Base-by-base conservation (phyloP, 2,113 vertebrate species). In the Bufo bufo region DNA sequence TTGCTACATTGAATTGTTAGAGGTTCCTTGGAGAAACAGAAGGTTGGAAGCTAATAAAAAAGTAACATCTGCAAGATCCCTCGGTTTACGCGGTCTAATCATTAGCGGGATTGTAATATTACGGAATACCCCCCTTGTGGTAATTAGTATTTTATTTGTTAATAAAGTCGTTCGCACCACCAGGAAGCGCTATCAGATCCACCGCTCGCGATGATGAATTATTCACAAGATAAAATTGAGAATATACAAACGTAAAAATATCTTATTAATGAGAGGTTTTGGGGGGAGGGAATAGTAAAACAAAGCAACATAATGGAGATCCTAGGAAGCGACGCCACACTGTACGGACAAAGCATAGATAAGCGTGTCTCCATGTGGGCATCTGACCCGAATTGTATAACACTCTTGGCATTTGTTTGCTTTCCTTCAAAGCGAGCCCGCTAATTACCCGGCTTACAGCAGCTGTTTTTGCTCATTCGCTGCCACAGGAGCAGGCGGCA, bases 391-490 rank as follows among this genome's bases (percentile, higher is more conserved):
- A 56, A 71, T 72, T 82, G 77, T 72, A 16, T 56, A n/a, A 52
- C 50, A 56, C 52, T 20, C 45, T 17, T 61, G 86, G 79, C 65
- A 61, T 50, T 45, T 59, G 17, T 10, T 20, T 45, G 54, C 54
- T 72, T 45, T 20, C 43, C 69, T 82, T 82, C 69, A 75, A 87
- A 87, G 59, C 17, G 14, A 1, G 52, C 23, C 7, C 1, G 20
- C 66, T 87, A 87, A 87, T 87, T 82, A 87, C 77, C 86, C 65
- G 19, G 77, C 78, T 79, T 75, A 63, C 59, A 71, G 78, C 86
- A 87, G 86, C 52, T 87, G 86, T 61, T 80, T 72, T 47, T n/a
- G 20, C 23, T 71, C 66, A 19, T 58, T 16, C 54, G 7, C 45
- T 12, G 75, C 61, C 16, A 23, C 6, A 19, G 23, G 63, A 50